Evolutionary conservation across 2,888 invertebrate species (phyloP).

Genomic region (Melitaea athalia): DNA sequence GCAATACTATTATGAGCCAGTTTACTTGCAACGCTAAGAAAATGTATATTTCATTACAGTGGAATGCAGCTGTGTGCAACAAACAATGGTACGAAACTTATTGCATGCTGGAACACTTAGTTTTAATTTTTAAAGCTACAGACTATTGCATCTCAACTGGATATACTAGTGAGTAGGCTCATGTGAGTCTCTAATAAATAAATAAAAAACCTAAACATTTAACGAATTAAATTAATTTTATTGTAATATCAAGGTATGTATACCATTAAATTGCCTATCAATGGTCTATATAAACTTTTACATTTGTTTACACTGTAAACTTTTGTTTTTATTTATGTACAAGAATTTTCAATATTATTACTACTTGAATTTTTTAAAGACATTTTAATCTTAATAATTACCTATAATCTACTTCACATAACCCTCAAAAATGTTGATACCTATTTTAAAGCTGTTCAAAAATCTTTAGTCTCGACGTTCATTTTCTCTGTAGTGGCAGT

Average conservation of each 20-base stretch:
- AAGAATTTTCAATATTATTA: conserved; percentile 6
- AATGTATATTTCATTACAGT: conserved; percentile 37
- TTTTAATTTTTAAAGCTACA: conserved; percentile 66
- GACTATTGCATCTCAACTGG: conserved; percentile 62
- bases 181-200: conserved; percentile 1
- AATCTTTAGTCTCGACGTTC: conserved; percentile 22
- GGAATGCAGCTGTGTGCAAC: conserved; percentile 77
- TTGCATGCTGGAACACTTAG: conserved; percentile 71
- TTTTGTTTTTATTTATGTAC: no score
- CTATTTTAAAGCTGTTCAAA: conserved; percentile 3
- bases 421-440: neutral
- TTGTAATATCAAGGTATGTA: conserved; percentile 33
- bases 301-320: no score
- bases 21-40: neutral
- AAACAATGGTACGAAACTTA: conserved; percentile 71
- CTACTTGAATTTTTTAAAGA: conserved; percentile 12
- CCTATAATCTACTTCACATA: neutral
- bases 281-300: conserved; percentile 16
- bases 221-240: conserved; percentile 30
- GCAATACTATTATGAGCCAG: no score
- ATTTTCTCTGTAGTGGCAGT: conserved; percentile 42
- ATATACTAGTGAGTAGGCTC: conserved; percentile 46
- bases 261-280: conserved; percentile 27
- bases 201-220: conserved; percentile 23
- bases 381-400: neutral